phyloP scores from a whole-genome alignment of 1,140 invertebrate genomes.

The Condylostylus longicornis region DNA sequence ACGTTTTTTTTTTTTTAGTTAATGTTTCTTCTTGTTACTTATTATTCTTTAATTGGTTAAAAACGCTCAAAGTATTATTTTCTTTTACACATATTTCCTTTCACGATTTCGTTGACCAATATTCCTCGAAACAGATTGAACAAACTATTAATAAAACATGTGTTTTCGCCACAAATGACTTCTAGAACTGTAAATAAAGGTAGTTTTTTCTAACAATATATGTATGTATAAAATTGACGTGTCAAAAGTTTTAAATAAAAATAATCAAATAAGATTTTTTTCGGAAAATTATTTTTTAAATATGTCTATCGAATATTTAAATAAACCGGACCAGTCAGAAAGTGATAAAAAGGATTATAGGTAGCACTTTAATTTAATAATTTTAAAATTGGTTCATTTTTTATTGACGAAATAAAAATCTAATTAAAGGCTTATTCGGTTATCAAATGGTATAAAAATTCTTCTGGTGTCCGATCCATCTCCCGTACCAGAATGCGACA shows the following conservation, averaged over 20 bases:
- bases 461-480: slow-evolving; percentile 47
- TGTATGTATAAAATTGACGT: neutral
- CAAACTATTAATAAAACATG: too few species aligned
- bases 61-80: too few species aligned
- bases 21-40: too few species aligned
- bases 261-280: too few species aligned
- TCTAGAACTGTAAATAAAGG: too few species aligned
- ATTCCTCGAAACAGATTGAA: too few species aligned
- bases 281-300: neutral
- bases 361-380: slow-evolving; percentile 11
- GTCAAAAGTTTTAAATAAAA: neutral
- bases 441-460: slow-evolving; percentile 51
- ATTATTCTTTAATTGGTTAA: too few species aligned
- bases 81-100: too few species aligned
- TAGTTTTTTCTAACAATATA: too few species aligned
- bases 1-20: too few species aligned
- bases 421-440: slow-evolving; percentile 39
- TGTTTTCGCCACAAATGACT: too few species aligned
- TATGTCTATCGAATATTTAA: slow-evolving; percentile 15
- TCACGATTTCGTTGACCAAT: too few species aligned
- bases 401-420: neutral
- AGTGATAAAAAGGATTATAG: slow-evolving; percentile 45
- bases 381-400: neutral
- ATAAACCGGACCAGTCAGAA: slow-evolving; percentile 38
- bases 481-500: slow-evolving; percentile 21